Percentiles rank a stretch among this genome's conserved stretches.
Evolutionary conservation across 2,888 invertebrate genomes (phyloP).

Genomic region (Didymodactylos carnosus): DNA sequence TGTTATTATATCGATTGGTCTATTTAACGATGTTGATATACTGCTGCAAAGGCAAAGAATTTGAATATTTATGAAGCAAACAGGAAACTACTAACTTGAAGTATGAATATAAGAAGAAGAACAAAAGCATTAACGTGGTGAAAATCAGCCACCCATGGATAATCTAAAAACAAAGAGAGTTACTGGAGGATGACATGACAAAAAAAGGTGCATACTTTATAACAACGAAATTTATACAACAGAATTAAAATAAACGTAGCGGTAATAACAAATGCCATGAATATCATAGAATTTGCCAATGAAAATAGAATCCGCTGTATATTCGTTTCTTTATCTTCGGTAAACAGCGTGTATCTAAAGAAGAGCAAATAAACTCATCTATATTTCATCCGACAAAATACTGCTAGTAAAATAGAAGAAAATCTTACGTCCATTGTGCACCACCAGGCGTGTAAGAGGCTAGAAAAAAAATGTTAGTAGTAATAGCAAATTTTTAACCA

Average conservation of each 20-base stretch:
- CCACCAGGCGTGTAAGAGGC: background rate
- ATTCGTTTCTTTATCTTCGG: conserved; percentile 51
- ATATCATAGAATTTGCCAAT: conserved; percentile 75
- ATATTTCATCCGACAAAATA: background rate
- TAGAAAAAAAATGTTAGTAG: background rate
- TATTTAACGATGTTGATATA: conserved; percentile 4
- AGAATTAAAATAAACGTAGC: conserved; percentile 86
- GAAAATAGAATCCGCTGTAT: conserved; percentile 86
- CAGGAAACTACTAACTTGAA: conserved; percentile 47
- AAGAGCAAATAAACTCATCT: too few relatives aligned
- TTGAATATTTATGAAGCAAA: background rate
- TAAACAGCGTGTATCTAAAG: conserved; percentile 76
- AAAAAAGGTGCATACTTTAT: too few relatives aligned
- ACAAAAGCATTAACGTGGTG: conserved; percentile 78
- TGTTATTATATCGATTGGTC: conserved; percentile 37
- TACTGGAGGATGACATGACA: too few relatives aligned
- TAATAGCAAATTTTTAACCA: conserved; percentile 44
- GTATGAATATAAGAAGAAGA: conserved; percentile 80
- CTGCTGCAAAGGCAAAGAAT: background rate
- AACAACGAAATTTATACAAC: conserved; percentile 83
- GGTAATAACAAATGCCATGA: conserved; percentile 74
- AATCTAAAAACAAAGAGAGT: too few relatives aligned
- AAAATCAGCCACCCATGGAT: conserved; percentile 87
- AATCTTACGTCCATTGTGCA: background rate
- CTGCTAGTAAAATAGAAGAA: too few relatives aligned